phyloP scores from a whole-genome alignment of 2,888 invertebrate genomes.

The Epirrhoe tristata region DNA sequence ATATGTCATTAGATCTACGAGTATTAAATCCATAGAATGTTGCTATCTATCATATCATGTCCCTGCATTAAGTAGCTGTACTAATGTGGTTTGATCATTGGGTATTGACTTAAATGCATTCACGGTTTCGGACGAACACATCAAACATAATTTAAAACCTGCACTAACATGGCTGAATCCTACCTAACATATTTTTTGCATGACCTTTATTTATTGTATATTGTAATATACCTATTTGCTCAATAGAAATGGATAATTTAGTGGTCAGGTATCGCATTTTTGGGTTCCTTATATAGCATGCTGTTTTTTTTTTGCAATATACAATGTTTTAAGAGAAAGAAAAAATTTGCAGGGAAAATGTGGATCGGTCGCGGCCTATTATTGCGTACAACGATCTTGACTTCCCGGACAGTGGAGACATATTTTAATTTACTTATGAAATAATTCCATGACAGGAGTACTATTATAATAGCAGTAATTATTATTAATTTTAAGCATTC shows the following conservation, averaged over 20 bases:
- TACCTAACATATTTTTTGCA: conserved; percentile 56
- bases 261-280: conserved; percentile 38
- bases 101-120: conserved; percentile 16
- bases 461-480: conserved; percentile 37
- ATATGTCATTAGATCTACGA: conserved; percentile 14
- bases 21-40: conserved; percentile 13
- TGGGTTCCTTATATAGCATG: conserved; percentile 36
- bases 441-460: conserved; percentile 44
- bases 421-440: conserved; percentile 84
- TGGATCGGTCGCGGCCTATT: conserved; percentile 90
- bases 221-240: conserved; percentile 63
- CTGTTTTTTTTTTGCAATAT: conserved; percentile 38
- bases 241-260: conserved; percentile 31
- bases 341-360: conserved; percentile 87
- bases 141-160: conserved; percentile 13
- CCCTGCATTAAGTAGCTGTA: conserved; percentile 17
- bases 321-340: conserved; percentile 61
- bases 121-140: conserved; percentile 25
- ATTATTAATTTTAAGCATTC: conserved; percentile 52
- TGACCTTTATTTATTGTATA: too few relatives aligned
- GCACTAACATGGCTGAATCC: conserved; percentile 28
- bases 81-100: not conserved
- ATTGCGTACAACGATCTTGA: conserved; percentile 96
- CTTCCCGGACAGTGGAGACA: conserved; percentile 92
- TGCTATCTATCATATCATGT: conserved; percentile 23